Conservation (phyloP, 2,797 vertebrate species). For the Schizothorax lantsangensis region DNA sequence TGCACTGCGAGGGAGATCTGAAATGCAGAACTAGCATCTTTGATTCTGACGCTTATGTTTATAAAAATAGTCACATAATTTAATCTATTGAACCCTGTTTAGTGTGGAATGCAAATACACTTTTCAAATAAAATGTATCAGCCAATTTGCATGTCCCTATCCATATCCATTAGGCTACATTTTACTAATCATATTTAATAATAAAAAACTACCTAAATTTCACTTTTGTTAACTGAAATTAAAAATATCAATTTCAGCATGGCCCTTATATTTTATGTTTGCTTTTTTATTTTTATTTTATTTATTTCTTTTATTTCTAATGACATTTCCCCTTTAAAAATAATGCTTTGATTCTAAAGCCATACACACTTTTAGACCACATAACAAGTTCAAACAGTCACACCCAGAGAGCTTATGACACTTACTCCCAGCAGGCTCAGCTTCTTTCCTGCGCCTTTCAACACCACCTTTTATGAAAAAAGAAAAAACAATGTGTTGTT, state of each 20-base stretch:
- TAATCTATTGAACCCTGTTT: background rate
- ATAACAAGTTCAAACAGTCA: background rate
- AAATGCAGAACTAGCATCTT: background rate
- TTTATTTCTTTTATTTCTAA: background rate
- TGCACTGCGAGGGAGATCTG: background rate
- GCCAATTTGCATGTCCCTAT: background rate
- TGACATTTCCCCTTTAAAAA: background rate
- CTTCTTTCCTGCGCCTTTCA: slow-evolving; percentile 85
- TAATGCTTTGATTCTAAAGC: background rate
- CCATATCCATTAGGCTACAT: background rate
- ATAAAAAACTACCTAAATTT: too few species aligned
- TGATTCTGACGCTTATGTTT: background rate
- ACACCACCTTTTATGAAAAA: slow-evolving; percentile 75
- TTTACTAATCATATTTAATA: background rate
- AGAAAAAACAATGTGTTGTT: slow-evolving; percentile 13
- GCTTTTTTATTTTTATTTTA: background rate
- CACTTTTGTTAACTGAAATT: background rate
- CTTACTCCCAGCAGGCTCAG: slow-evolving; percentile 83
- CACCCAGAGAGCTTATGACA: background rate
- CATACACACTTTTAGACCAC: too few species aligned
- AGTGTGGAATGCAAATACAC: background rate
- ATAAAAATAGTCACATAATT: background rate
- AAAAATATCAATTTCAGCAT: background rate
- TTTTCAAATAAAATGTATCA: background rate
- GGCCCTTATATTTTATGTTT: background rate